Base-by-base conservation (phyloP, 2,797 vertebrate genomes). In the Falco rusticolus region DNA sequence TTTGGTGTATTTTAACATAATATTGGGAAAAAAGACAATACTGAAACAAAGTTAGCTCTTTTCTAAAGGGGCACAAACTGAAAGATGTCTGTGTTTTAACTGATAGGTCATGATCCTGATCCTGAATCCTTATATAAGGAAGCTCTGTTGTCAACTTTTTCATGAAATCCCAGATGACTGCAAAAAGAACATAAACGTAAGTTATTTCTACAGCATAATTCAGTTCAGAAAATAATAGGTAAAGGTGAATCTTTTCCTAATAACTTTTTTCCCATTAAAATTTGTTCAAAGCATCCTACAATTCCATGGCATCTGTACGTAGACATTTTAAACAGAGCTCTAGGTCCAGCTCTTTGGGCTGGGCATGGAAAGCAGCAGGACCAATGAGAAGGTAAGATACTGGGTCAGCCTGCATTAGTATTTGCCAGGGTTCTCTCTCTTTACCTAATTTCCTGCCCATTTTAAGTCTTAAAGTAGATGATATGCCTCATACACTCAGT, bases 371-470 rank as follows among this genome's bases (percentile, higher is more conserved):
- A 75, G 18, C 25, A 47, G 25, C 26, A 75, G 28, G 48, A 7
- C 1, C 12, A 16, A 28, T 5, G 11, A 81, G 69, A 78, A 75
- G n/a, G 13, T 75, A 53, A 88, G 9, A 39, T 19, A 59, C 0
- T 0, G 25, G 8, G 80, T 43, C 16, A 83, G 3, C 5, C 14
- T 8, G 0, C 37, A 6, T n/a, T 24, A 51, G 9, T 19, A 26
- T 68, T 75, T 61, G 17, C 26, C 24, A 65, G 28, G 5, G 3
- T 61, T 84, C 14, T 68, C 17, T 47, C 21, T 90, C 13, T 33
- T 82, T 24, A 37, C 16, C 13, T 68, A 3, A 54, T 85, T 53
- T 79, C 39, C 41, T 79, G 34, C 4, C 10, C 20, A 13, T 60
- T 84, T 87, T 47, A 54, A 29, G 29, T 29, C n/a, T 69, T 82